Percentiles rank a stretch among this genome's conserved stretches.
phyloP scores from a whole-genome alignment of 2,888 invertebrate species.

The Drosophila cracens region DNA sequence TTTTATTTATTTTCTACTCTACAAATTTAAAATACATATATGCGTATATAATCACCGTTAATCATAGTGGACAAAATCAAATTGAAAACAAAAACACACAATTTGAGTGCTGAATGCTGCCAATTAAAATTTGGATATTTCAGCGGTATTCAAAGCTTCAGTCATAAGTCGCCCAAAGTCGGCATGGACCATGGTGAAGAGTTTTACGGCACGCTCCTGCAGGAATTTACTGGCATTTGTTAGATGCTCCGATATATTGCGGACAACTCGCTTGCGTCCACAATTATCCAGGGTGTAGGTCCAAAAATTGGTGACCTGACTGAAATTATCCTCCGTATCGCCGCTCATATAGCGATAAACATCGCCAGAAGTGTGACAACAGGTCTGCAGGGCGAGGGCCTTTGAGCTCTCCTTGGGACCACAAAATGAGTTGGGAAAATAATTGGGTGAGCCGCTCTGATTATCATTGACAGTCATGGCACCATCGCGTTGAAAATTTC shows the following conservation, averaged over 20 bases:
- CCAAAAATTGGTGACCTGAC: constrained; percentile 93
- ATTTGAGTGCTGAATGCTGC: not conserved
- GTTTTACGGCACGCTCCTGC: constrained; percentile 93
- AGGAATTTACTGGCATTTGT: constrained; percentile 93
- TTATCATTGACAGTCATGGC: constrained; percentile 90
- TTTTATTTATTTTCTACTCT: not conserved
- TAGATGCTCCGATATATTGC: constrained; percentile 93
- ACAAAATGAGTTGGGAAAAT: constrained; percentile 97
- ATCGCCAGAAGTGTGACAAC: constrained; percentile 89
- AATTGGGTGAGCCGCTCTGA: constrained; percentile 96
- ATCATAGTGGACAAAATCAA: not conserved
- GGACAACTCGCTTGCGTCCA: constrained; percentile 89
- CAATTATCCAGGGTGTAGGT: constrained; percentile 91
- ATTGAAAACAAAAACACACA: not conserved
- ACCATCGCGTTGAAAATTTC: constrained; percentile 96
- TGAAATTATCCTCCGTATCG: constrained; percentile 94
- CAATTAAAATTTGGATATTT: constrained; percentile 66
- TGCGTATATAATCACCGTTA: not conserved
- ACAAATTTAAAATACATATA: not conserved
- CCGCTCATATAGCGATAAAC: constrained; percentile 92
- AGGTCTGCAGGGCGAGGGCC: constrained; percentile 87
- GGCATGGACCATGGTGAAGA: constrained; percentile 92
- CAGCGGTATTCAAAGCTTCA: constrained; percentile 86
- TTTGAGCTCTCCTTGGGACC: constrained; percentile 92
- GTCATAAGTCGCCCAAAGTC: constrained; percentile 91